Base-by-base conservation (phyloP, 2,113 vertebrate genomes). In the Epinephelus cyanopodus region DNA sequence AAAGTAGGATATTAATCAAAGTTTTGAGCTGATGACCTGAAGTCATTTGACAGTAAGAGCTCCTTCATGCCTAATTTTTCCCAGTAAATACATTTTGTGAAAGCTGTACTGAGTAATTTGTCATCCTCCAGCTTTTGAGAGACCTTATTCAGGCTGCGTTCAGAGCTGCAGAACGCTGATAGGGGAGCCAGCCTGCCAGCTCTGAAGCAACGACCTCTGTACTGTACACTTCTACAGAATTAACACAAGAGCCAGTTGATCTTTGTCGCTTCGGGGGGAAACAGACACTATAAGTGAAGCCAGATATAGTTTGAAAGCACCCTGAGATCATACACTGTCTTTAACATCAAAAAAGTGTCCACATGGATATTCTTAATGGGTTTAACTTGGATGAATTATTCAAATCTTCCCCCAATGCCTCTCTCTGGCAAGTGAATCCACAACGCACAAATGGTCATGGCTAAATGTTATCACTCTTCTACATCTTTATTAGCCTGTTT, bases 221-320 rank as follows among this genome's bases (percentile, higher is more conserved):
- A 84, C 86, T 81, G 86, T 88, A 79, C 62, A 87, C 82, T 92
- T 92, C 77, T 81, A 18, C 84, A 79, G 85, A 89, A 92, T 90
- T 92, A 93, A 88, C 83, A 84, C 83, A 72, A 57, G 75, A 86
- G 82, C 87, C 65, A 81, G 91, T 93, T 93, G 93, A 93, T 92
- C 85, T 93, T 91, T 93, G 93, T 95, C 82, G 92, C 94, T 95
- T 93, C 89, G 64, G 92, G 94, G 94, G 85, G 86, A 90, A 93
- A 90, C 65, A 88, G 87, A 84, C 74, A 83, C 90, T 65, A 79
- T 27, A 69, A 90, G 81, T 87, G 63, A 91, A 89, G 81, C 81
- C 83, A 87, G 87, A 92, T 87, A 75, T 33, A 67, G 77, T 92
- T 81, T 89, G 90, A 93, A 93, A 92, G 77, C 79, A 86, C 81